Percentiles rank a stretch among this genome's conserved stretches.
phyloP scores from a whole-genome alignment of 1,140 invertebrate genomes.

The Anagrus nilaparvatae region DNA sequence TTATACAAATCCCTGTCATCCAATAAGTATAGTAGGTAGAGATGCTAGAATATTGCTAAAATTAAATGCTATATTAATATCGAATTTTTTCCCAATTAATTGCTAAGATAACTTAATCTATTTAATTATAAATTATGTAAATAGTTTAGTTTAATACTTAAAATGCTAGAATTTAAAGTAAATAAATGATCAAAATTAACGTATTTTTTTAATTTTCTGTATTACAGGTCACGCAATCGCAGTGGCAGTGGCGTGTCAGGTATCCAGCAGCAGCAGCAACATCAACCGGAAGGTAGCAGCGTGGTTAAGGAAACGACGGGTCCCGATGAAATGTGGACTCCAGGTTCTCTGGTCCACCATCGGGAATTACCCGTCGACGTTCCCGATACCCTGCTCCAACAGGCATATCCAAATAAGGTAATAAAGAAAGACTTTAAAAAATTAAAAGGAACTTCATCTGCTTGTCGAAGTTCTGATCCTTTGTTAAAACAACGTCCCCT shows the following conservation, averaged over 20 bases:
- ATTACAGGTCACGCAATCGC: conserved; percentile 37
- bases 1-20: too few species aligned
- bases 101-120: too few species aligned
- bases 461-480: conserved; percentile 25
- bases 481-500: conserved; percentile 12
- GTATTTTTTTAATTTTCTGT: neutral
- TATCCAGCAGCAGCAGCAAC: conserved; percentile 25
- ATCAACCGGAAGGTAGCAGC: conserved; percentile 34
- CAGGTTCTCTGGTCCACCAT: conserved; percentile 58
- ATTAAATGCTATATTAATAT: too few species aligned
- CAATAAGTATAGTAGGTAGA: too few species aligned
- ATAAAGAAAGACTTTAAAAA: conserved; percentile 45
- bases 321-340: conserved; percentile 42
- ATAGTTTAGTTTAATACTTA: neutral
- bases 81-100: too few species aligned
- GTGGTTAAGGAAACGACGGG: conserved; percentile 32
- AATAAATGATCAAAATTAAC: neutral
- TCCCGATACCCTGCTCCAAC: conserved; percentile 85
- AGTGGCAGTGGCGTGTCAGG: conserved; percentile 36
- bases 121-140: too few species aligned
- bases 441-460: conserved; percentile 23
- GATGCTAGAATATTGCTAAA: too few species aligned
- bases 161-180: neutral
- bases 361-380: conserved; percentile 98
- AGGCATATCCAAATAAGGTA: conserved; percentile 88